A percentile compares a stretch with the other conserved stretches of the same genome.
These are phyloP conservation scores for Myotis vivesi DNA, from an alignment of 2,797 vertebrate species.

Conservation along the genomic window DNA sequence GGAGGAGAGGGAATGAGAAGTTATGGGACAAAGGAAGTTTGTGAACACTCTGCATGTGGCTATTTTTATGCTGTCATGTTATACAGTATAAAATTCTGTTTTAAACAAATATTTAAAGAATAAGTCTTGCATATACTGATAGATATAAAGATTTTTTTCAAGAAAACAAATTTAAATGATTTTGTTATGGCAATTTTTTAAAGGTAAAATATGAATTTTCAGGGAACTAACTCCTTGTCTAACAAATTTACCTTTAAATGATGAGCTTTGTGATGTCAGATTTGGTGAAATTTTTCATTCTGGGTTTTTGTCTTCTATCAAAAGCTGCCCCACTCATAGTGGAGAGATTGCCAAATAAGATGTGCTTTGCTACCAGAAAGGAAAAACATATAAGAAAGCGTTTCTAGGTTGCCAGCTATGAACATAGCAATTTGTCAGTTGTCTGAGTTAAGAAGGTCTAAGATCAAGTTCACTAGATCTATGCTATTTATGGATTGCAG, in stretches of 20 bases:
- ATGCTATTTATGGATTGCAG: not conserved
- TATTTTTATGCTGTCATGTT: not conserved
- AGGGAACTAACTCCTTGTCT: not conserved
- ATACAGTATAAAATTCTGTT: not conserved
- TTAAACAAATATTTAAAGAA: not conserved
- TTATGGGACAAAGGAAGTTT: not conserved
- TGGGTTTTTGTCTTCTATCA: not conserved
- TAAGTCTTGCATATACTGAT: not conserved
- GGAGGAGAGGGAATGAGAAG: not conserved
- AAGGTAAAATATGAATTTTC: conserved; percentile 22
- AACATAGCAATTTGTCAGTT: not conserved
- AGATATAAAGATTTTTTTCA: not conserved
- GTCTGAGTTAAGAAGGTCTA: not conserved
- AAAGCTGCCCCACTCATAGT: not conserved
- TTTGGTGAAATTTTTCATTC: conserved; percentile 2
- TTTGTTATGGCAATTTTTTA: not conserved
- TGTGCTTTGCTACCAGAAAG: not conserved
- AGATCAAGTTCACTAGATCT: not conserved
- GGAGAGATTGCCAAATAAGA: conserved; percentile 3
- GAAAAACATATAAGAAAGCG: not conserved
- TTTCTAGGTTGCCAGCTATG: not conserved
- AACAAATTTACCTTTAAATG: conserved; percentile 6
- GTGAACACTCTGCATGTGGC: not conserved
- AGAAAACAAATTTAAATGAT: not conserved
- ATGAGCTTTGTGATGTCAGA: not conserved